A percentile compares a stretch with the other conserved stretches of the same genome.
Evolutionary conservation across 2,113 vertebrate species (phyloP).

Genomic region (Sialia sialis): DNA sequence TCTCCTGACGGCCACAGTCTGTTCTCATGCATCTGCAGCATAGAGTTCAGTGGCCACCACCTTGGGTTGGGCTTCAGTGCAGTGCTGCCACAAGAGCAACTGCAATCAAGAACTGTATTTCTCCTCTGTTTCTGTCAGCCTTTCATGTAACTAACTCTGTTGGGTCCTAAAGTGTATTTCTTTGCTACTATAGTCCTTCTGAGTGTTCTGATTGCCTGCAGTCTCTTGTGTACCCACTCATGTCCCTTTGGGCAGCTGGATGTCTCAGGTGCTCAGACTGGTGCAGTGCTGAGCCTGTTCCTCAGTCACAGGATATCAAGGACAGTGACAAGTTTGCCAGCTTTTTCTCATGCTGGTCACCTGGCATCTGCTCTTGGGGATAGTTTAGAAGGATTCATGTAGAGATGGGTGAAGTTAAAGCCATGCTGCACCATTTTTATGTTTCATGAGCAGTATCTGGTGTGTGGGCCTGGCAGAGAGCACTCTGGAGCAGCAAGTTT

Average conservation of each 20-base stretch:
- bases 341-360: background rate
- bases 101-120: background rate
- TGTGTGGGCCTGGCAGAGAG: background rate
- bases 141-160: background rate
- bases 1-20: background rate
- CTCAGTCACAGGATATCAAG: fast-evolving
- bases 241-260: background rate
- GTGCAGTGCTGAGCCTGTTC: background rate
- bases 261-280: background rate
- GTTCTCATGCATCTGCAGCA: fast-evolving
- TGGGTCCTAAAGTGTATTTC: background rate
- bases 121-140: background rate
- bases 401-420: background rate
- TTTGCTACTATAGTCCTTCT: background rate
- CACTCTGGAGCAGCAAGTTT: background rate
- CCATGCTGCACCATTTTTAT: background rate
- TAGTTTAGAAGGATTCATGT: background rate
- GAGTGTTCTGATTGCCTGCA: background rate
- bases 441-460: background rate
- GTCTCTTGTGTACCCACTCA: background rate
- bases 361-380: background rate
- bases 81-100: background rate
- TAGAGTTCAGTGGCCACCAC: background rate
- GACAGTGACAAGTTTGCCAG: background rate
- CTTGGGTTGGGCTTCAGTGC: background rate